These are phyloP conservation scores for Mionectes olivaceus DNA, from an alignment of 2,797 vertebrate genomes.

Conservation along the genomic window DNA sequence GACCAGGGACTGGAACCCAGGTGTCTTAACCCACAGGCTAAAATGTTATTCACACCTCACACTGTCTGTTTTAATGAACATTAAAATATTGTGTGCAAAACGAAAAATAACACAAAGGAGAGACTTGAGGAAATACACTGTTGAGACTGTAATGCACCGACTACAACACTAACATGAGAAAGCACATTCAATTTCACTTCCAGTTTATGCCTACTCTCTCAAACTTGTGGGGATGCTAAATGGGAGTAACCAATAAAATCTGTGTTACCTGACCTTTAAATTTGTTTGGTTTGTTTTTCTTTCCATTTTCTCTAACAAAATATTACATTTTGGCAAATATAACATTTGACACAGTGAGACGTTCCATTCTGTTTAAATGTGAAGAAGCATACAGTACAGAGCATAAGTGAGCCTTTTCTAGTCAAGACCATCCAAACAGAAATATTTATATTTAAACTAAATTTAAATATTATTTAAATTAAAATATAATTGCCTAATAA, in stretches of 20 bases:
- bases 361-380: not conserved
- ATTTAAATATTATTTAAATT: not conserved
- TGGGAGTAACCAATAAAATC: not conserved
- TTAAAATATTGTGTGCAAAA: not conserved
- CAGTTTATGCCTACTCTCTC: not conserved
- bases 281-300: not conserved
- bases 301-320: not conserved
- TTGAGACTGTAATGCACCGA: not conserved
- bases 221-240: not conserved
- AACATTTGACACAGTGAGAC: not conserved
- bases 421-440: not conserved
- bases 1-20: not conserved
- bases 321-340: not conserved
- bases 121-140: not conserved
- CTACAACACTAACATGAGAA: not conserved
- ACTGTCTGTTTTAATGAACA: not conserved
- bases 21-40: not conserved
- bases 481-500: not conserved
- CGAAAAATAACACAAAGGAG: not conserved
- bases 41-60: not conserved
- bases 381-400: not conserved
- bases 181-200: not conserved
- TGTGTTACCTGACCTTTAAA: not conserved
- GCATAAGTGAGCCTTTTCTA: not conserved
- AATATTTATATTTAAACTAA: not conserved